phyloP scores from a whole-genome alignment of 2,888 invertebrate species.

The Dorcus parallelipipedus region DNA sequence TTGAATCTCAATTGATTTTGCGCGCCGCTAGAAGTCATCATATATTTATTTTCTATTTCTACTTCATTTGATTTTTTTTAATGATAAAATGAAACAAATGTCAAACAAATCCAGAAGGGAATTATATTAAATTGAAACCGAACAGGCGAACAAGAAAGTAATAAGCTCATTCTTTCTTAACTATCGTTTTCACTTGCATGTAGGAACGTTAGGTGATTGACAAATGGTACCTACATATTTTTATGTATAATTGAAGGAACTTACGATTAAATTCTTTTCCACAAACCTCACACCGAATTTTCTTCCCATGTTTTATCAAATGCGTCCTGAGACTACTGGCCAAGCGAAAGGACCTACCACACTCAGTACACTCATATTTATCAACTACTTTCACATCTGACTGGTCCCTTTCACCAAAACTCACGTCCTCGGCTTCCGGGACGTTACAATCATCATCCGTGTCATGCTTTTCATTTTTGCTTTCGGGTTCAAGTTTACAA shows the following conservation, averaged over 20 bases:
- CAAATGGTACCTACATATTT: no score
- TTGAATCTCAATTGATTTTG: no score
- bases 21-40: no score
- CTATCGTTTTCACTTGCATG: no score
- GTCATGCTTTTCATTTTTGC: slow-evolving; percentile 2
- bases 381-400: slow-evolving; percentile 3
- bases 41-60: no score
- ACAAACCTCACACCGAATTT: slow-evolving; percentile 39
- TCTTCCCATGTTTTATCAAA: slow-evolving; percentile 37
- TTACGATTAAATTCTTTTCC: slow-evolving; percentile 38
- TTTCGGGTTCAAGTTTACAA: background rate
- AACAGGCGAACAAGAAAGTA: no score
- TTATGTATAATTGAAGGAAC: slow-evolving; percentile 8
- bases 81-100: no score
- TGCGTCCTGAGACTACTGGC: slow-evolving; percentile 36
- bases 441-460: background rate
- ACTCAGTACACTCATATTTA: slow-evolving; percentile 30
- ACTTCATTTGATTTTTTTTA: no score
- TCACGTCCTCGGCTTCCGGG: background rate
- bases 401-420: slow-evolving; percentile 9
- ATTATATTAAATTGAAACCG: no score
- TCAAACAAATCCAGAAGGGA: no score
- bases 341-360: slow-evolving; percentile 35
- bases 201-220: no score
- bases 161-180: no score